Percentiles rank a stretch among this genome's conserved stretches.
Conservation (phyloP, 2,113 vertebrate species). For the Microtus richardsoni region DNA sequence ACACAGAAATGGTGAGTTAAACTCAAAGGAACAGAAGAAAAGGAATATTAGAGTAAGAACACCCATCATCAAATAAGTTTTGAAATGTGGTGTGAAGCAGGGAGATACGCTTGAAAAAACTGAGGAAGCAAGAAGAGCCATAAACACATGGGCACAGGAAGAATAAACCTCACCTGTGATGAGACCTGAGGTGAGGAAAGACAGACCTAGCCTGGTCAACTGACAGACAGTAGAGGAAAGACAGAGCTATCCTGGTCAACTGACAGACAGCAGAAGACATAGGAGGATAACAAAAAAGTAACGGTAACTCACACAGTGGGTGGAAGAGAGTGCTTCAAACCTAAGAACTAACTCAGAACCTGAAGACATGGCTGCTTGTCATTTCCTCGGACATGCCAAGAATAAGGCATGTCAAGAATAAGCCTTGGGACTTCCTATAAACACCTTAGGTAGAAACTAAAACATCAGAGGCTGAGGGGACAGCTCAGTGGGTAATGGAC, state of each 20-base stretch:
- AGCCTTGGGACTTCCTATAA: neutral
- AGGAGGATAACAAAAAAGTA: too few species aligned
- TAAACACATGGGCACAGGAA: too few species aligned
- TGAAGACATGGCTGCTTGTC: neutral
- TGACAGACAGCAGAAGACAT: neutral
- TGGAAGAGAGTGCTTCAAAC: neutral
- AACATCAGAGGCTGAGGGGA: neutral
- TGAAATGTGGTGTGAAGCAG: neutral
- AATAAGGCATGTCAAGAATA: neutral
- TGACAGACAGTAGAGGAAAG: too few species aligned
- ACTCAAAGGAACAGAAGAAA: neutral
- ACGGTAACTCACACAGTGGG: neutral
- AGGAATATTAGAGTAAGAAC: neutral
- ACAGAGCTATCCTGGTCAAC: neutral
- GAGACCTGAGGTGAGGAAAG: neutral
- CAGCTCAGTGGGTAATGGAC: neutral
- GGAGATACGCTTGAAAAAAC: neutral
- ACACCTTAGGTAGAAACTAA: neutral
- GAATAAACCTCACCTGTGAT: neutral
- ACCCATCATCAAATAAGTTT: neutral
- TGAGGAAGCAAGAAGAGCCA: neutral
- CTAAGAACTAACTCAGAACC: neutral
- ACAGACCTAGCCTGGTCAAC: neutral
- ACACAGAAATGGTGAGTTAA: neutral
- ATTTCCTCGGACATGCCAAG: conserved; percentile 5